A percentile compares a stretch with the other conserved stretches of the same genome.
Conservation (phyloP, 35 echinoderm and acorn worm species). For the Patiria miniata region DNA sequence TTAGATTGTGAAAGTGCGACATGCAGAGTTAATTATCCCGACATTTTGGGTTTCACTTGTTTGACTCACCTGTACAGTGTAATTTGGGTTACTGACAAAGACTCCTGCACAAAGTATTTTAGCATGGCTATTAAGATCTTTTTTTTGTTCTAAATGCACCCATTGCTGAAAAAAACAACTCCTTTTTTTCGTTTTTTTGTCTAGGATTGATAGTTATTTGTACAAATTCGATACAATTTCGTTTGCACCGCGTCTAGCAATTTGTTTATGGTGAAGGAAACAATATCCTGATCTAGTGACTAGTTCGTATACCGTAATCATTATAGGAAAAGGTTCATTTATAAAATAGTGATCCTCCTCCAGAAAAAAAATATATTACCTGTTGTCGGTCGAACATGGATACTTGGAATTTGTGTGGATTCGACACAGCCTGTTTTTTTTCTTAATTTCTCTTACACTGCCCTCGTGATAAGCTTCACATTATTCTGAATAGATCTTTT, state of each 20-base stretch:
- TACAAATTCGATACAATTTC: not conserved
- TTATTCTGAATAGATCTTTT: conserved; percentile 48
- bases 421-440: no score
- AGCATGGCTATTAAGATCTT: not conserved
- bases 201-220: not conserved
- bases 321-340: not conserved
- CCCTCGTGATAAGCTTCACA: conserved; percentile 27
- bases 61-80: no score
- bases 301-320: conserved; percentile 13
- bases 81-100: no score
- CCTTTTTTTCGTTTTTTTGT: not conserved
- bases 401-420: no score
- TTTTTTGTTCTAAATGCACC: not conserved
- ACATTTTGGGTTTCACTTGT: no score
- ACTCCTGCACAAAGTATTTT: not conserved
- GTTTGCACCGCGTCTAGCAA: not conserved
- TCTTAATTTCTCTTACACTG: not conserved
- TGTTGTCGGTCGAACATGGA: no score
- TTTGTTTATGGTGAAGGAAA: conserved; percentile 1
- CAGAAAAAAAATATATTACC: not conserved
- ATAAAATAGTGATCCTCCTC: conserved; percentile 33
- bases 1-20: no score
- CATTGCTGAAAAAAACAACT: not conserved
- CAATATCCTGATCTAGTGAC: conserved; percentile 22
- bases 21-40: no score